Evolutionary conservation across 1,140 invertebrate species (phyloP).

Genomic region (Macrosteles quadrilineatus): DNA sequence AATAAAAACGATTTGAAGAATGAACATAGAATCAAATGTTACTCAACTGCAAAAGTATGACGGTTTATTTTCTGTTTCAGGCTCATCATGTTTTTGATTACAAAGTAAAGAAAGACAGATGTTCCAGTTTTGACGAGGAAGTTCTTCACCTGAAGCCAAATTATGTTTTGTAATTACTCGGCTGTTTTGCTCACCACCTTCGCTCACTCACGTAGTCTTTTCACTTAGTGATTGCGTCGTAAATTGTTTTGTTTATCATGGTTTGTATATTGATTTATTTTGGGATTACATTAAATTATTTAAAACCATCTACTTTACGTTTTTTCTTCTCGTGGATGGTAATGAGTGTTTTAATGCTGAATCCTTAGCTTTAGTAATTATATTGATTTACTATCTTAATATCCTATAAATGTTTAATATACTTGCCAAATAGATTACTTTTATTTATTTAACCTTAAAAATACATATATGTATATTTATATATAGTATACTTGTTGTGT

Average conservation of each 20-base stretch:
- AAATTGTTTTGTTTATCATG: neutral
- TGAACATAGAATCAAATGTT: neutral
- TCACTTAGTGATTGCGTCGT: neutral
- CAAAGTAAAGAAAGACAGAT: constrained; percentile 52
- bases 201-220: neutral
- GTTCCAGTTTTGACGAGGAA: neutral
- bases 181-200: neutral
- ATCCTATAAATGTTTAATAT: too few species aligned
- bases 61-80: constrained; percentile 50
- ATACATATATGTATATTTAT: too few species aligned
- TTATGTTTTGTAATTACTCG: neutral
- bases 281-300: neutral
- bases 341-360: too few species aligned
- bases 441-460: too few species aligned
- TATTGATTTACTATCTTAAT: too few species aligned
- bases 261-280: constrained; percentile 7
- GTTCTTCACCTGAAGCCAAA: neutral
- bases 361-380: too few species aligned
- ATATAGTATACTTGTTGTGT: too few species aligned
- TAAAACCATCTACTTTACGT: neutral
- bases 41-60: neutral
- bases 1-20: neutral
- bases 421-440: too few species aligned
- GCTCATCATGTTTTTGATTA: constrained; percentile 63
- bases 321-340: neutral